Conservation (phyloP, 2,113 vertebrate species). For the Hemibagrus wyckioides region DNA sequence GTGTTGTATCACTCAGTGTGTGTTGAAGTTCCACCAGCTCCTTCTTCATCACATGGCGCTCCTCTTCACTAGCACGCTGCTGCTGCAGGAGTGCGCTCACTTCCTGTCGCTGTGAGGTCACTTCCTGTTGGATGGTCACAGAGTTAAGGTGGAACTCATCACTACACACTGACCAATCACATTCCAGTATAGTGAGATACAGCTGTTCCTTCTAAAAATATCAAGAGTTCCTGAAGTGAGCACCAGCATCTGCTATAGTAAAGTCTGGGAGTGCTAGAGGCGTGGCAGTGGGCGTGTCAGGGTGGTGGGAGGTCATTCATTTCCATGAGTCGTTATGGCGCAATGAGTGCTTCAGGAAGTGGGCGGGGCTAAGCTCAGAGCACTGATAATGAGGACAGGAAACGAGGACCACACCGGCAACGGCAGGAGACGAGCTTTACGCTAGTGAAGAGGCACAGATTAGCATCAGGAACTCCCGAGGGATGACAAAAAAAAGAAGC, state of each 20-base stretch:
- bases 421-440: constrained; percentile 70
- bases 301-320: constrained; percentile 77
- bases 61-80: constrained; percentile 74
- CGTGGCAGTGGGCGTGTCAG: neutral
- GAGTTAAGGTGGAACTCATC: neutral
- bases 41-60: constrained; percentile 79
- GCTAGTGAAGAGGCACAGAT: constrained; percentile 82
- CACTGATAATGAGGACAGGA: constrained; percentile 83
- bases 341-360: constrained; percentile 81
- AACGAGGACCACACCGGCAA: constrained; percentile 60
- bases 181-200: neutral
- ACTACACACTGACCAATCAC: constrained; percentile 36
- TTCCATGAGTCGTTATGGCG: constrained; percentile 73
- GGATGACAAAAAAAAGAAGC: constrained; percentile 83
- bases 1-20: constrained; percentile 83
- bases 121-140: constrained; percentile 68
- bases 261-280: neutral
- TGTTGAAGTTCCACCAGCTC: constrained; percentile 80
- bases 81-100: constrained; percentile 77
- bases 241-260: too few relatives aligned
- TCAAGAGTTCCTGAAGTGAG: neutral
- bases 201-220: neutral
- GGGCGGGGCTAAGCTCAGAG: constrained; percentile 76
- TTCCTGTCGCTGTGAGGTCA: constrained; percentile 78
- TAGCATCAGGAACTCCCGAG: constrained; percentile 77